Percentiles rank a stretch among this genome's conserved stretches.
Evolutionary conservation across 2,888 invertebrate species (phyloP).

Genomic region (Pseudococcus longispinus): DNA sequence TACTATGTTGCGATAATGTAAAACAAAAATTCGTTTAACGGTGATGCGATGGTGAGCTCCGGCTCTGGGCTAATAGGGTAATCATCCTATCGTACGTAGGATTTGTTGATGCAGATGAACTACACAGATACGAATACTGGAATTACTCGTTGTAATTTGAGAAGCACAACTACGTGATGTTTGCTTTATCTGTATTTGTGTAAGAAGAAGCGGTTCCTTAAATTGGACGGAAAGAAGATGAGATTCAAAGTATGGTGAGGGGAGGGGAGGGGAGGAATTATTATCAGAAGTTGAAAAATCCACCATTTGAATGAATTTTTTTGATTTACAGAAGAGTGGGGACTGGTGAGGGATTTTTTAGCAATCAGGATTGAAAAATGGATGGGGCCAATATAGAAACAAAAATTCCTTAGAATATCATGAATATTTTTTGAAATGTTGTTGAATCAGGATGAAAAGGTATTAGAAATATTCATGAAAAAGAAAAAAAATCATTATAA

Average conservation of each 20-base stretch:
- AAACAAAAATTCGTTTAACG: constrained; percentile 11
- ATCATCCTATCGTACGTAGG: not conserved
- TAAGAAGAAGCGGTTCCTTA: not conserved
- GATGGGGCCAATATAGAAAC: too few species aligned
- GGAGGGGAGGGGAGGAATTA: not conserved
- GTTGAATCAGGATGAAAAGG: too few species aligned
- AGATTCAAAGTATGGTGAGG: not conserved
- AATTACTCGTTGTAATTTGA: constrained; percentile 6
- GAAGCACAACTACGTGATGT: not conserved
- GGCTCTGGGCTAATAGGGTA: not conserved
- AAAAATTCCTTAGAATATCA: too few species aligned
- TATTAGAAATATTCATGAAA: too few species aligned
- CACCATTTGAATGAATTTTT: not conserved
- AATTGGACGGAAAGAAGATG: not conserved
- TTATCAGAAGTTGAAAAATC: too few species aligned
- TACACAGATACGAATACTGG: not conserved
- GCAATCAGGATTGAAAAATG: too few species aligned
- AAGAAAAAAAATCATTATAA: too few species aligned
- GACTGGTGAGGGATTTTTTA: too few species aligned
- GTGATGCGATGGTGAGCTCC: not conserved
- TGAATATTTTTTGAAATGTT: too few species aligned
- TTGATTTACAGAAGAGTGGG: too few species aligned
- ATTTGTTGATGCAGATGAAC: not conserved
- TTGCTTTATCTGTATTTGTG: not conserved
- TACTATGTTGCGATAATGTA: not conserved